A percentile compares a stretch with the other conserved stretches of the same genome.
Conservation (phyloP, 2,113 vertebrate genomes). For the Hoplias malabaricus region DNA sequence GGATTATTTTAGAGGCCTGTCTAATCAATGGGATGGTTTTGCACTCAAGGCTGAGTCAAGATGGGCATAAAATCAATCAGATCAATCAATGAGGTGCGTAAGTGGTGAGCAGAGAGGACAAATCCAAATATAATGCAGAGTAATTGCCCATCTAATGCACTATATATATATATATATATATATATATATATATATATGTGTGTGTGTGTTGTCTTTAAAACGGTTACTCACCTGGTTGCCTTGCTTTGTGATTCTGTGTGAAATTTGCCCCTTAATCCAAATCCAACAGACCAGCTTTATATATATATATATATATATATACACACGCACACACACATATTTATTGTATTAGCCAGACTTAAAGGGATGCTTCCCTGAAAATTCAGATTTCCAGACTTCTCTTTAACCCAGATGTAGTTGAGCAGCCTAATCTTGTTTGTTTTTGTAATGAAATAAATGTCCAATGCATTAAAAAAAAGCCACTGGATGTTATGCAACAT, state of each 20-base stretch:
- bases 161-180: too few relatives aligned
- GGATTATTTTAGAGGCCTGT: background rate
- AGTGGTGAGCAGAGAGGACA: background rate
- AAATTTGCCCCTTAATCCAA: too few relatives aligned
- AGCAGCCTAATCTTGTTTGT: background rate
- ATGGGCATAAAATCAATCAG: background rate
- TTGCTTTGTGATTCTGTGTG: too few relatives aligned
- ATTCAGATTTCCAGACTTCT: background rate
- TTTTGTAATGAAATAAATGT: too few relatives aligned
- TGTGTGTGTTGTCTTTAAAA: too few relatives aligned
- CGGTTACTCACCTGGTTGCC: background rate
- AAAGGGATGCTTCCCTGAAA: background rate
- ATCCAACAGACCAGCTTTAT: too few relatives aligned
- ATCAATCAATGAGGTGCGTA: background rate
- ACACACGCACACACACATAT: too few relatives aligned
- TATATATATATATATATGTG: too few relatives aligned
- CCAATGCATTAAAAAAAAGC: too few relatives aligned
- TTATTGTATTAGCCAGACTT: too few relatives aligned
- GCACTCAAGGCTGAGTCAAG: background rate
- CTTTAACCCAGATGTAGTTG: background rate
- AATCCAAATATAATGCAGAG: background rate
- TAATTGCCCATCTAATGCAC: background rate
- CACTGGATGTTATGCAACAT: too few relatives aligned
- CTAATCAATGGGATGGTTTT: background rate
- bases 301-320: too few relatives aligned